phyloP scores from a whole-genome alignment of 2,113 vertebrate species.

The Egretta garzetta region DNA sequence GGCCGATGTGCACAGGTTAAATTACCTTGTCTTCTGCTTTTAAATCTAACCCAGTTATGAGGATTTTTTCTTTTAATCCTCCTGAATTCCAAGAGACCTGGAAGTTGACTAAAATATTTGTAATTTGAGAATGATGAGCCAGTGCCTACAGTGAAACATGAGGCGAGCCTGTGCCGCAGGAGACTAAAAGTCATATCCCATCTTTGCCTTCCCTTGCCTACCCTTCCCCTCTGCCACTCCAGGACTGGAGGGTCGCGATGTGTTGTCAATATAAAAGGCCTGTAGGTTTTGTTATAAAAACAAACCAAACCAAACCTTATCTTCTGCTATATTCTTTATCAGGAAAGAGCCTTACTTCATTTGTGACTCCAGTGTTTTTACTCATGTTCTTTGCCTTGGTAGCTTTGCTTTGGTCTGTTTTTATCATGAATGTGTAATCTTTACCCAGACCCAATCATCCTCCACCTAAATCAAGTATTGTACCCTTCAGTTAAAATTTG shows the following conservation, averaged over 20 bases:
- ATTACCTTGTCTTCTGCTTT: background rate
- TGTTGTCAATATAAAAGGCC: background rate
- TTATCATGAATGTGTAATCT: background rate
- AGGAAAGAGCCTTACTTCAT: background rate
- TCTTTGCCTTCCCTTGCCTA: background rate
- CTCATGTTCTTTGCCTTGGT: background rate
- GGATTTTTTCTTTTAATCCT: background rate
- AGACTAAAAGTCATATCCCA: background rate
- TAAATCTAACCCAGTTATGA: background rate
- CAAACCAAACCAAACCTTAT: background rate
- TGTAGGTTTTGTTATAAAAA: background rate
- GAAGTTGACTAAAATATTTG: background rate
- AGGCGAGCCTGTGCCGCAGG: background rate
- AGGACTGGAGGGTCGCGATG: background rate
- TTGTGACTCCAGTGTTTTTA: background rate
- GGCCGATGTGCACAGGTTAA: background rate
- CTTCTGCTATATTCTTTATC: background rate
- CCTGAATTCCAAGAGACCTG: background rate
- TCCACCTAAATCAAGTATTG: background rate
- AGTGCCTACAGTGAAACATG: background rate
- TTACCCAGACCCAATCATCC: background rate
- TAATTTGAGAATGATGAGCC: background rate
- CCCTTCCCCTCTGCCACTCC: background rate
- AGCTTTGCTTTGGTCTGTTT: background rate
- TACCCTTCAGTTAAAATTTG: background rate